Evolutionary conservation across 2,888 invertebrate genomes (phyloP).

Genomic region (Xanthia togata): DNA sequence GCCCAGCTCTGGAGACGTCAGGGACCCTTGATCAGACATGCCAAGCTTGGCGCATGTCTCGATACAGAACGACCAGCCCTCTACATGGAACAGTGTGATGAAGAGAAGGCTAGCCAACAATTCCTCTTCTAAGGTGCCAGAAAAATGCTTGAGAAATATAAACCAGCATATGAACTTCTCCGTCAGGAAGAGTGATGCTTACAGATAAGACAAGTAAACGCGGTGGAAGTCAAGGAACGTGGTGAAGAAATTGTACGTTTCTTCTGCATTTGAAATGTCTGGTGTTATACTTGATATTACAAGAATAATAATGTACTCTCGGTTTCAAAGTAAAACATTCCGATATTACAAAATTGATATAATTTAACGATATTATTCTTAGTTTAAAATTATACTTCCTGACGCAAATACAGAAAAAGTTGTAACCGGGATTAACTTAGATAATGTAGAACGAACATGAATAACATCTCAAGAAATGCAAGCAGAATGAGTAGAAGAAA

Average conservation of each 20-base stretch:
- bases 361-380: background rate
- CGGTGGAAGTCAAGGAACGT: too few relatives aligned
- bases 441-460: background rate
- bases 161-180: slow-evolving; percentile 31
- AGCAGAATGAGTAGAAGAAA: slow-evolving; percentile 10
- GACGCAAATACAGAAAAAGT: background rate
- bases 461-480: slow-evolving; percentile 3
- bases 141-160: slow-evolving; percentile 21
- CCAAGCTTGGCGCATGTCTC: slow-evolving; percentile 94
- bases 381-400: slow-evolving; percentile 8
- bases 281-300: slow-evolving; percentile 38
- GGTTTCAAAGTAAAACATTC: slow-evolving; percentile 28
- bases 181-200: slow-evolving; percentile 33
- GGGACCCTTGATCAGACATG: slow-evolving; percentile 93
- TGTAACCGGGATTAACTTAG: slow-evolving; percentile 28
- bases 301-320: slow-evolving; percentile 25
- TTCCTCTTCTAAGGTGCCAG: slow-evolving; percentile 76
- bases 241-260: slow-evolving; percentile 27
- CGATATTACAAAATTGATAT: background rate
- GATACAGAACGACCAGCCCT: slow-evolving; percentile 90
- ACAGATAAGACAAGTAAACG: slow-evolving; percentile 19
- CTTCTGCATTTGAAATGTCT: slow-evolving; percentile 38
- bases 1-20: slow-evolving; percentile 93
- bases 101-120: slow-evolving; percentile 82
- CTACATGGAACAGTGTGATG: slow-evolving; percentile 82